Evolutionary conservation across 2,113 vertebrate species (phyloP), one percentile per base, ranked within the genome.

Genomic region (Callochromis pleurospilus): DNA sequence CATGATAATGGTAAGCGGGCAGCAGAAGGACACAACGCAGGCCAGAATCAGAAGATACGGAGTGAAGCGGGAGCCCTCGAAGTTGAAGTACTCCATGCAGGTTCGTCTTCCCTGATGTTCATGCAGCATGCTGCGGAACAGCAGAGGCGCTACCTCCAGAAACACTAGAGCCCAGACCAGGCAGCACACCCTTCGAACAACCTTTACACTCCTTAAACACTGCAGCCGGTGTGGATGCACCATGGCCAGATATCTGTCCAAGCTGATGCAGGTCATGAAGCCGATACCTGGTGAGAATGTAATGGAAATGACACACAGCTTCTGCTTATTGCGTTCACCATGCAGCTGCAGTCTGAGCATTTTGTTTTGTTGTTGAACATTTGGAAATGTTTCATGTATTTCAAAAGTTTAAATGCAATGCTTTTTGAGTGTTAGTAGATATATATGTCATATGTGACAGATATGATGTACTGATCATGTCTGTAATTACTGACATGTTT

Each of bases 171-270:
- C 54, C 98, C 97, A 98, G 58, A 97, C 92, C n/a, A 96, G 88
- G 62, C 62, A 3, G 1, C 97, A 97, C 89, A 97, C 70, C 1
- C 84, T 85, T 82, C 90, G 94, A 6, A 97, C 97, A 6, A 93
- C 86, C 83, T 90, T 85, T 1, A 91, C 79, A 8, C 92, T 96
- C 14, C 95, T 90, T 79, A 97, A 88, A 60, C 86, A 94, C 85
- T 91, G 79, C 1, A 96, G 87, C 14, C 88, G 90, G n/a, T 93
- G 96, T 26, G 96, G 93, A 51, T 94, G 94, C 60, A 98, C 96
- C 95, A 98, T 97, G 0, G 97, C 98, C 2, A 98, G 85, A 58
- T 97, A 98, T 40, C 97, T 95, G 91, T 98, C 97, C 88, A 97
- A 90, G 0, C 97, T 98, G 85, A 97, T 95, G 0, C 97, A 98